Evolutionary conservation across 1,140 invertebrate species (phyloP).

Genomic region (Apis laboriosa): DNA sequence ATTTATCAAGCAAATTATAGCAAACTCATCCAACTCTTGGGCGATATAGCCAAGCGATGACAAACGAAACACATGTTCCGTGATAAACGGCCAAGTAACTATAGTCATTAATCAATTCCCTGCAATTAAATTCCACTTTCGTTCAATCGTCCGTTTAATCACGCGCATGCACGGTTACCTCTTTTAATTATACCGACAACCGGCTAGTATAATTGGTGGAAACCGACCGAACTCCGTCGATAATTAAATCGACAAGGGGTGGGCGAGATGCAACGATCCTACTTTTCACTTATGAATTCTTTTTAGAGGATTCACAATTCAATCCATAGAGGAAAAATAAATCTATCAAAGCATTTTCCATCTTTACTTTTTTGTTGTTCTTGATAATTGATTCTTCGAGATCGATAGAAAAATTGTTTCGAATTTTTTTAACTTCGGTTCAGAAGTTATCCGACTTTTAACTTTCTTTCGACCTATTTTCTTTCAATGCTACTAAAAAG

Average conservation of each 20-base stretch:
- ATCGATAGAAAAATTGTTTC: too few relatives aligned
- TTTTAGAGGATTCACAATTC: too few relatives aligned
- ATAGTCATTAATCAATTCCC: neutral
- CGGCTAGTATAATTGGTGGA: neutral
- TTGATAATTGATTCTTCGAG: too few relatives aligned
- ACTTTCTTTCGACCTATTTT: too few relatives aligned
- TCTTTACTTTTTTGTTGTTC: too few relatives aligned
- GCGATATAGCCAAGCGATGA: neutral
- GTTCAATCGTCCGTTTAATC: neutral
- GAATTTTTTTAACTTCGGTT: too few relatives aligned
- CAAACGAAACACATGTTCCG: neutral
- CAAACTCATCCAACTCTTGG: neutral
- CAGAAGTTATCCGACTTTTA: too few relatives aligned
- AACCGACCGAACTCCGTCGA: neutral
- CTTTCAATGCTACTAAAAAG: too few relatives aligned
- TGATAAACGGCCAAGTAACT: constrained; percentile 1
- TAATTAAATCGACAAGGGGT: neutral
- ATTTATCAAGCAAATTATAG: neutral
- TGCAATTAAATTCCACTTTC: constrained; percentile 19
- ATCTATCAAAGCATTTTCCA: too few relatives aligned
- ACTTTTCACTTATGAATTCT: neutral
- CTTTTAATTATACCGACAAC: constrained; percentile 1
- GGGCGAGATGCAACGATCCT: neutral
- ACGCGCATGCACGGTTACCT: neutral
- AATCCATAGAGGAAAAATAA: too few relatives aligned